Conservation (phyloP, 2,888 invertebrate genomes). For the Tuta absoluta region DNA sequence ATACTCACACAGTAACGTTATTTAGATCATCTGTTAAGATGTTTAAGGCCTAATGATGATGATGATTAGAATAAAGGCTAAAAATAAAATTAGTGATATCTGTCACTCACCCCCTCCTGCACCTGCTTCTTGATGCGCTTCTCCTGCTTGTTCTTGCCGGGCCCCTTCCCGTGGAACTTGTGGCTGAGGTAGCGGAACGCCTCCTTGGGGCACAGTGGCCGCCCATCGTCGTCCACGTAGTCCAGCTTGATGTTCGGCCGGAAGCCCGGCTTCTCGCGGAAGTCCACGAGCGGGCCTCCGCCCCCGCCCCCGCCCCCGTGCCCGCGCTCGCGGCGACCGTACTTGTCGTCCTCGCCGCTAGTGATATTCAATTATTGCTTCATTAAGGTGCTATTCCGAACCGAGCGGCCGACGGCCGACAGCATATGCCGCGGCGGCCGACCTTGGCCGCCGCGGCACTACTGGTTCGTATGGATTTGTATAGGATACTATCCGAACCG, state of each 20-base stretch:
- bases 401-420: no score
- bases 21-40: no score
- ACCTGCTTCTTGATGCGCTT: slow-evolving; percentile 96
- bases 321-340: slow-evolving; percentile 84
- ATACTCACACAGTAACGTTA: no score
- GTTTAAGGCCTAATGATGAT: no score
- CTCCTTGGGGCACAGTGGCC: slow-evolving; percentile 95
- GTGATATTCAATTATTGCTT: no score
- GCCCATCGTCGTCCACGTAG: slow-evolving; percentile 98
- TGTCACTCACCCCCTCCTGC: slow-evolving; percentile 93
- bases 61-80: no score
- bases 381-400: no score
- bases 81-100: background rate
- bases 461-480: no score
- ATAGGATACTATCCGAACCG: no score
- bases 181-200: slow-evolving; percentile 98
- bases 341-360: slow-evolving; percentile 88
- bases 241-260: slow-evolving; percentile 97
- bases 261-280: slow-evolving; percentile 94
- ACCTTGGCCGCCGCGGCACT: no score
- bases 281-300: slow-evolving; percentile 93
- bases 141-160: slow-evolving; percentile 99
- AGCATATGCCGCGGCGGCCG: no score
- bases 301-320: slow-evolving; percentile 81
- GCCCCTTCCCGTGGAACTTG: slow-evolving; percentile 99